Conservation (phyloP, 2,113 vertebrate genomes). For the Ceyx melanurus region DNA sequence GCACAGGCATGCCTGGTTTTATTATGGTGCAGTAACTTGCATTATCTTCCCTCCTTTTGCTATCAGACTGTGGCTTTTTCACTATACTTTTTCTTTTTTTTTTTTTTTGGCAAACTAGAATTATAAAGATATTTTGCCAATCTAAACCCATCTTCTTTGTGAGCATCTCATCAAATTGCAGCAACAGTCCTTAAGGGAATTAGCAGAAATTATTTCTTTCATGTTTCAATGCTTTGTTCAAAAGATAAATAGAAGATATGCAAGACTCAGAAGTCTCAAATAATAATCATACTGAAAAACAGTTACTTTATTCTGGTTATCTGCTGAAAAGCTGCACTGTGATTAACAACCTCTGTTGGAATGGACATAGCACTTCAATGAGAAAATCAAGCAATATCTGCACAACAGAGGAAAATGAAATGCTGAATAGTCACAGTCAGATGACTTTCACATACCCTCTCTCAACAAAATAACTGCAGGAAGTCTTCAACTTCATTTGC, state of each 20-base stretch:
- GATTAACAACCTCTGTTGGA: not conserved
- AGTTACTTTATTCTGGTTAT: not conserved
- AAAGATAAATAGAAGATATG: not conserved
- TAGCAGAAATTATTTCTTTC: not conserved
- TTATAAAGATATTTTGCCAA: not conserved
- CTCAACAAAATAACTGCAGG: not conserved
- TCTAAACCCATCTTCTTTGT: not conserved
- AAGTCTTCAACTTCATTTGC: not conserved
- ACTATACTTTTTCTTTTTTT: not conserved
- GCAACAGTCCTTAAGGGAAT: not conserved
- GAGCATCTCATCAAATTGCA: not conserved
- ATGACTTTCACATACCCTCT: not conserved
- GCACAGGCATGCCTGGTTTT: not conserved
- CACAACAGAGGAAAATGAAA: not conserved
- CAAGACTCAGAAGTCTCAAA: not conserved
- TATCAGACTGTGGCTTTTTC: not conserved
- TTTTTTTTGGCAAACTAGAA: not conserved
- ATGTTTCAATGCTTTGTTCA: not conserved
- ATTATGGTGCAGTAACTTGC: not conserved
- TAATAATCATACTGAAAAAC: not conserved
- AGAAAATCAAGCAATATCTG: not conserved
- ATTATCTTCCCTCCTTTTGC: not conserved
- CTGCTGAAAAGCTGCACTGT: not conserved
- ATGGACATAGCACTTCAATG: not conserved
- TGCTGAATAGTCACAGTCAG: not conserved